These are phyloP conservation scores for Epinotia nisella DNA, from an alignment of 2,888 invertebrate species.

Conservation along the genomic window DNA sequence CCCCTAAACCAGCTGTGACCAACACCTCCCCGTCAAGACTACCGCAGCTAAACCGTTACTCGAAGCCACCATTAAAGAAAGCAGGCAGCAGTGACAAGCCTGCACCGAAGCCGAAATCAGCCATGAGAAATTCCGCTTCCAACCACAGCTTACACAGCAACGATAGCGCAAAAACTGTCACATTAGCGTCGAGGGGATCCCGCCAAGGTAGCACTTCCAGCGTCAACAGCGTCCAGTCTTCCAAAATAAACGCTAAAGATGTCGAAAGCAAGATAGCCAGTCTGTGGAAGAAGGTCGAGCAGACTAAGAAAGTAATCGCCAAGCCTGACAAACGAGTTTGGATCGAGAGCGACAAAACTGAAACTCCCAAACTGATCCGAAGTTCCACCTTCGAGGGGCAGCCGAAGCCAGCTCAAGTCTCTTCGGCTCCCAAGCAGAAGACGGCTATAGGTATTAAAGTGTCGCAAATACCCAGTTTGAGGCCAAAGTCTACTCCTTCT, in stretches of 20 bases:
- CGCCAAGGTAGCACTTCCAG: slow-evolving; percentile 81
- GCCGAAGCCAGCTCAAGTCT: slow-evolving; percentile 67
- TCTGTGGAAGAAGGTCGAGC: slow-evolving; percentile 91
- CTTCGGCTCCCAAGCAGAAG: slow-evolving; percentile 77
- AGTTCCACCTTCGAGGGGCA: slow-evolving; percentile 88
- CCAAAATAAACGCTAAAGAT: slow-evolving; percentile 84
- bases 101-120: slow-evolving; percentile 58
- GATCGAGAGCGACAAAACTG: slow-evolving; percentile 78
- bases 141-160: slow-evolving; percentile 84
- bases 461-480: slow-evolving; percentile 76
- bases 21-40: slow-evolving; percentile 78
- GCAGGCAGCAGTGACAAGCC: slow-evolving; percentile 55
- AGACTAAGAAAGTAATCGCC: slow-evolving; percentile 85
- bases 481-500: slow-evolving; percentile 63
- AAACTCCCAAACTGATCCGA: slow-evolving; percentile 80
- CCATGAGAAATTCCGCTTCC: slow-evolving; percentile 81
- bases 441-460: slow-evolving; percentile 77
- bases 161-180: slow-evolving; percentile 78
- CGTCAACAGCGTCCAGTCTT: slow-evolving; percentile 86
- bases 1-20: slow-evolving; percentile 62
- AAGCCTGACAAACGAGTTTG: slow-evolving; percentile 86
- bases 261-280: slow-evolving; percentile 92
- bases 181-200: slow-evolving; percentile 67
- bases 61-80: slow-evolving; percentile 63
- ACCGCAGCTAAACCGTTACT: slow-evolving; percentile 66